Conservation (phyloP, 2,113 vertebrate genomes). For the Casuarius casuarius region DNA sequence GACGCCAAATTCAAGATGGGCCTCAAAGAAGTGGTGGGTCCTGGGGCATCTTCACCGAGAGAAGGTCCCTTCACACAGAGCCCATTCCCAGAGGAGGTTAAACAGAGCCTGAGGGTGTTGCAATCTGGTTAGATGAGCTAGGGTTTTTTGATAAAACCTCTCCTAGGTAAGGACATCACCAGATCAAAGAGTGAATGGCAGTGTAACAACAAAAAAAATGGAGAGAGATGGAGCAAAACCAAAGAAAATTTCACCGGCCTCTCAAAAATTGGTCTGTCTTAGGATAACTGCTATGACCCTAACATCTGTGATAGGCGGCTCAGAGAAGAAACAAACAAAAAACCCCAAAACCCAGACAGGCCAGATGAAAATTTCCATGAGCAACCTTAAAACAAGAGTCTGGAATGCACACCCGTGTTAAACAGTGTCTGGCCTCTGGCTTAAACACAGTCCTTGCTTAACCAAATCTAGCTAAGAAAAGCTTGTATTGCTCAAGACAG, state of each 20-base stretch:
- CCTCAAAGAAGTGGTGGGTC: background rate
- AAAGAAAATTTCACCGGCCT: background rate
- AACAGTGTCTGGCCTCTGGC: background rate
- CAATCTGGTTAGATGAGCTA: background rate
- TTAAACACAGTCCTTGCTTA: slow-evolving; percentile 39
- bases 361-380: background rate
- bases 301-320: background rate
- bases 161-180: background rate
- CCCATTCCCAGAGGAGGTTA: background rate
- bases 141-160: background rate
- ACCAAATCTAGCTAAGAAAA: slow-evolving; percentile 53
- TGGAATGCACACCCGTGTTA: background rate
- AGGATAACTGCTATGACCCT: background rate
- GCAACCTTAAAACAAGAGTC: background rate
- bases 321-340: background rate
- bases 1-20: background rate
- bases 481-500: background rate
- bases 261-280: background rate
- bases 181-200: background rate
- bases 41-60: background rate
- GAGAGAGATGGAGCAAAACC: background rate
- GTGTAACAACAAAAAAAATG: background rate
- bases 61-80: background rate
- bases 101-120: background rate
- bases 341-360: background rate